Evolutionary conservation across 1,140 invertebrate genomes (phyloP).

Genomic region (Drosophila sulfurigaster): DNA sequence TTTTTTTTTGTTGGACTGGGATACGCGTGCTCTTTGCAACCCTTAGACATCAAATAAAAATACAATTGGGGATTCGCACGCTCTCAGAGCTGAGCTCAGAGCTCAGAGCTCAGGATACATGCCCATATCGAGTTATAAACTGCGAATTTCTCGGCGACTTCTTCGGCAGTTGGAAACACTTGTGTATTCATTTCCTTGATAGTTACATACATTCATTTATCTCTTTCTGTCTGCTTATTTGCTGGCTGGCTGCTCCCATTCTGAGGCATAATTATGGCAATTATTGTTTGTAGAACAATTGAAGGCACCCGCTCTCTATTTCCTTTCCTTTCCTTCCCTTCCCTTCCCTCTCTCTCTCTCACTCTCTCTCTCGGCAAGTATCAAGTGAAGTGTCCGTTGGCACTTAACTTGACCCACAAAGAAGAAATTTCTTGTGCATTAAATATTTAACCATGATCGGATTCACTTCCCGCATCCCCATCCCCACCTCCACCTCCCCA

Average conservation of each 20-base stretch:
- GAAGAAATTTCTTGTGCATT: not conserved
- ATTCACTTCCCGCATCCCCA: too few species aligned
- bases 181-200: not conserved
- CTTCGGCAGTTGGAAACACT: not conserved
- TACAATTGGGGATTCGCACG: not conserved
- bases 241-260: slow-evolving; percentile 38
- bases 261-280: slow-evolving; percentile 17
- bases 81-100: too few species aligned
- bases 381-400: not conserved
- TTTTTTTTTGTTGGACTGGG: slow-evolving; percentile 18
- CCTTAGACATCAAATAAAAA: slow-evolving; percentile 18
- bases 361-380: too few species aligned
- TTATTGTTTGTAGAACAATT: slow-evolving; percentile 19
- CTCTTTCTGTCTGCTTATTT: slow-evolving; percentile 21
- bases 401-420: slow-evolving; percentile 49
- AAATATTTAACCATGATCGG: too few species aligned
- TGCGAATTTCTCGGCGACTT: not conserved
- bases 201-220: slow-evolving; percentile 24
- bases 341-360: too few species aligned
- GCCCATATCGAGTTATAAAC: slow-evolving; percentile 20
- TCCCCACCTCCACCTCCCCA: too few species aligned
- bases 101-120: slow-evolving; percentile 1
- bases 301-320: too few species aligned
- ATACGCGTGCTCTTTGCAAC: slow-evolving; percentile 23
- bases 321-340: too few species aligned